A percentile compares a stretch with the other conserved stretches of the same genome.
Conservation (phyloP, 2,888 invertebrate genomes). For the Dasypolia templi region DNA sequence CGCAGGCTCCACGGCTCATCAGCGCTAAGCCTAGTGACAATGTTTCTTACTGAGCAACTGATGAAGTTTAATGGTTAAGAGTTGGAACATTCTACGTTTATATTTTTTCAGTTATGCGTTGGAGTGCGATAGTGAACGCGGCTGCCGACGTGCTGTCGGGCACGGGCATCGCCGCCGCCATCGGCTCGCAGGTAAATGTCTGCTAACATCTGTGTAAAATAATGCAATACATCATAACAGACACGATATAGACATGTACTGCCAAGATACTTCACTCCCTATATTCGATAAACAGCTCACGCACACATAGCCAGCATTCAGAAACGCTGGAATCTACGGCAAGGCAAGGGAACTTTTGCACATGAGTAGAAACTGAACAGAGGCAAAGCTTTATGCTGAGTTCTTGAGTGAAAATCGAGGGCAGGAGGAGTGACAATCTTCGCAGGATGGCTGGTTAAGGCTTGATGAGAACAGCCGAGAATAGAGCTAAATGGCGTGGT, state of each 20-base stretch:
- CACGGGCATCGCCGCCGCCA: slow-evolving; percentile 92
- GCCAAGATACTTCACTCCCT: not conserved
- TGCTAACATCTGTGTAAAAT: not conserved
- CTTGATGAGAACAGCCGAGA: not conserved
- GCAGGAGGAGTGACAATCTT: too few relatives aligned
- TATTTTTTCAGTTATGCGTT: too few relatives aligned
- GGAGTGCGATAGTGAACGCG: too few relatives aligned
- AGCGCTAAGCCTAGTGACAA: slow-evolving; percentile 37
- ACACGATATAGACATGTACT: not conserved
- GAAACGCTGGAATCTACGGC: not conserved
- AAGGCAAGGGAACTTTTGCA: not conserved
- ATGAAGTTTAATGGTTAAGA: not conserved
- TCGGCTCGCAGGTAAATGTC: slow-evolving; percentile 88
- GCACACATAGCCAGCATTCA: not conserved
- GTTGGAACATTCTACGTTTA: too few relatives aligned
- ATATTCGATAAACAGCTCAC: not conserved
- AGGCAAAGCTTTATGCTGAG: not conserved
- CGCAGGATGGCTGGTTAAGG: not conserved
- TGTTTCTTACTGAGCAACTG: not conserved
- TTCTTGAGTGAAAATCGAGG: not conserved
- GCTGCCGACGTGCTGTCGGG: too few relatives aligned
- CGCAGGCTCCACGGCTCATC: slow-evolving; percentile 31
- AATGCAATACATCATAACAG: not conserved
- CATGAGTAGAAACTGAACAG: not conserved
- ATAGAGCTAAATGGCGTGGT: too few relatives aligned